Evolutionary conservation across 2,797 vertebrate species (phyloP).

Genomic region (Aulostomus chinensis): DNA sequence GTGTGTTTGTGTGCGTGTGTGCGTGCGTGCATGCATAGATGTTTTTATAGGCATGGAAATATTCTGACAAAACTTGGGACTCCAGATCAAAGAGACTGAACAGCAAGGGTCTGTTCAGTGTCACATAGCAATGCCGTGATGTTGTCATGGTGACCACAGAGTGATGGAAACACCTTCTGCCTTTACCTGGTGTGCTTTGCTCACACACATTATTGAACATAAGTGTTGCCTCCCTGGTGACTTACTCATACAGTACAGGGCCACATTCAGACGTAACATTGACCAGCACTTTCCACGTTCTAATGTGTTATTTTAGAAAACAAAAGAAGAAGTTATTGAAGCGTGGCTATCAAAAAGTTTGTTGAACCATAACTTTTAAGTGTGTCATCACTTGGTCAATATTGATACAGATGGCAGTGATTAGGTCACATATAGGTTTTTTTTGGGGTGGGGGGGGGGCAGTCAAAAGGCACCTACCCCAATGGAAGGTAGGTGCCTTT

Average conservation of each 20-base stretch:
- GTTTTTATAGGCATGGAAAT: conserved; percentile 51
- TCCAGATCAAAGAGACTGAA: conserved; percentile 33
- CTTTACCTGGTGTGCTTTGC: conserved; percentile 40
- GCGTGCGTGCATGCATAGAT: background rate
- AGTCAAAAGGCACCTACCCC: no score
- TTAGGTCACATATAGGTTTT: conserved; percentile 9
- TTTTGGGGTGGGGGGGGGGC: no score
- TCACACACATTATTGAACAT: conserved; percentile 37
- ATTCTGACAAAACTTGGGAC: conserved; percentile 37
- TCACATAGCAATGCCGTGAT: conserved; percentile 33
- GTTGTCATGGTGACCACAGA: conserved; percentile 35
- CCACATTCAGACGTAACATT: conserved; percentile 35
- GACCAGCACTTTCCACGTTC: conserved; percentile 43
- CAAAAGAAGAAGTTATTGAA: no score
- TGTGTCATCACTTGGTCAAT: conserved; percentile 15
- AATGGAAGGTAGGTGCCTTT: no score
- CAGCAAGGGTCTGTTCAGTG: conserved; percentile 53
- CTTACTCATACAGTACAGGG: conserved; percentile 20
- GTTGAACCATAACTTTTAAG: no score
- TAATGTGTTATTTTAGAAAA: conserved; percentile 39
- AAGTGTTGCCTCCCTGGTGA: conserved; percentile 37
- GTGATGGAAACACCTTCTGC: conserved; percentile 51
- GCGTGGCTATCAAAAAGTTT: no score
- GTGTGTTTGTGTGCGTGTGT: background rate
- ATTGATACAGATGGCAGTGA: conserved; percentile 15